These are phyloP conservation scores for Acleris literana DNA, from an alignment of 2,888 invertebrate species.

Conservation along the genomic window DNA sequence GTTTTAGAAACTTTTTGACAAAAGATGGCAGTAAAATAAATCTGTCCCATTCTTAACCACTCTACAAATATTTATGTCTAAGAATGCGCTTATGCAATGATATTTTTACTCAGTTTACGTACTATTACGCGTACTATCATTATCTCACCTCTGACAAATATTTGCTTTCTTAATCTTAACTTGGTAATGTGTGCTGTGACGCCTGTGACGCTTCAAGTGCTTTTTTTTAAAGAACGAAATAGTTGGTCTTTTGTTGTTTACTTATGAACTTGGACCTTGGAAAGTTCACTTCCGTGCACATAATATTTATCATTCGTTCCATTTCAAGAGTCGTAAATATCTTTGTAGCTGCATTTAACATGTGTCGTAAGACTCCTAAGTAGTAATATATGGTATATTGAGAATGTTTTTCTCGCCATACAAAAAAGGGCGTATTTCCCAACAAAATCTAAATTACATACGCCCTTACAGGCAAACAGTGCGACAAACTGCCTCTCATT, in stretches of 20 bases:
- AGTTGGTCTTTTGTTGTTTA: background rate
- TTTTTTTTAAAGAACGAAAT: slow-evolving; percentile 8
- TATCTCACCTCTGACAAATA: slow-evolving; percentile 44
- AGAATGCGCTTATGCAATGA: slow-evolving; percentile 27
- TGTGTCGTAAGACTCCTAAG: no score
- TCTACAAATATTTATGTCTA: slow-evolving; percentile 6
- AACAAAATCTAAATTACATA: background rate
- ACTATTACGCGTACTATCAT: slow-evolving; percentile 31
- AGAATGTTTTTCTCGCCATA: no score
- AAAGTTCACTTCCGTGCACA: slow-evolving; percentile 16
- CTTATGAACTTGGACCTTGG: slow-evolving; percentile 6
- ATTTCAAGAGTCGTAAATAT: no score
- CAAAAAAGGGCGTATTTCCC: background rate
- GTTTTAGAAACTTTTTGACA: background rate
- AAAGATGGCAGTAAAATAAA: background rate
- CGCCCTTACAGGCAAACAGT: slow-evolving; percentile 13
- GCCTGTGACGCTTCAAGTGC: slow-evolving; percentile 9
- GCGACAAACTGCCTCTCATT: slow-evolving; percentile 31
- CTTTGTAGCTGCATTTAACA: no score
- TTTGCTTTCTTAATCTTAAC: slow-evolving; percentile 48
- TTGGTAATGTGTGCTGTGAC: slow-evolving; percentile 39
- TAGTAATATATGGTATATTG: no score
- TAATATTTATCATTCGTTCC: background rate
- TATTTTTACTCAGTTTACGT: slow-evolving; percentile 31
- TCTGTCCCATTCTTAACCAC: slow-evolving; percentile 14